These are phyloP conservation scores for Tupaia tana DNA, from an alignment of 2,113 vertebrate genomes.

Conservation along the genomic window DNA sequence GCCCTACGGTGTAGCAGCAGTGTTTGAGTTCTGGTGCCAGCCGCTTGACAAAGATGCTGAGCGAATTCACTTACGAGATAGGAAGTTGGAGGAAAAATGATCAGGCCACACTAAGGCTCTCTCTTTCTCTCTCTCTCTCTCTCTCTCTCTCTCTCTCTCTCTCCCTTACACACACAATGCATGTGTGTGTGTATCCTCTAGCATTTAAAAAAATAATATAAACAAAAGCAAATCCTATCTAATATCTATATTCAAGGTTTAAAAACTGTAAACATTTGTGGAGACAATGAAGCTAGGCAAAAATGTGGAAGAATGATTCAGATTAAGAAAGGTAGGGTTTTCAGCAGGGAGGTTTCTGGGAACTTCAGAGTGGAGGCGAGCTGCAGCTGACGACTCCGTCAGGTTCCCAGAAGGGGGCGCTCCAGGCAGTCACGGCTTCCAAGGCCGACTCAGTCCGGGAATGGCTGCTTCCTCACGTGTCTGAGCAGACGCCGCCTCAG, in stretches of 20 bases:
- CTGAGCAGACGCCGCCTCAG: neutral
- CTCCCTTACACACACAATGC: too few species aligned
- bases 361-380: accelerated
- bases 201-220: neutral
- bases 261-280: neutral
- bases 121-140: too few species aligned
- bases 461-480: accelerated
- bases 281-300: neutral
- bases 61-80: too few species aligned
- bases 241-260: neutral
- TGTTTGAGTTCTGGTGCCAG: too few species aligned
- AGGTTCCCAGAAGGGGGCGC: neutral
- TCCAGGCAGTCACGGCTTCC: accelerated
- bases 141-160: too few species aligned
- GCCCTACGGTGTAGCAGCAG: too few species aligned
- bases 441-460: accelerated
- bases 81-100: too few species aligned
- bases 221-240: neutral
- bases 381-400: accelerated
- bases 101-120: too few species aligned
- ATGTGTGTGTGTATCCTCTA: too few species aligned
- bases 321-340: neutral
- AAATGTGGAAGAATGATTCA: neutral
- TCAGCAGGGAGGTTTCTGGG: accelerated
- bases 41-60: too few species aligned